phyloP scores from a whole-genome alignment of 2,888 invertebrate genomes.

The Drosophila austrosaltans region DNA sequence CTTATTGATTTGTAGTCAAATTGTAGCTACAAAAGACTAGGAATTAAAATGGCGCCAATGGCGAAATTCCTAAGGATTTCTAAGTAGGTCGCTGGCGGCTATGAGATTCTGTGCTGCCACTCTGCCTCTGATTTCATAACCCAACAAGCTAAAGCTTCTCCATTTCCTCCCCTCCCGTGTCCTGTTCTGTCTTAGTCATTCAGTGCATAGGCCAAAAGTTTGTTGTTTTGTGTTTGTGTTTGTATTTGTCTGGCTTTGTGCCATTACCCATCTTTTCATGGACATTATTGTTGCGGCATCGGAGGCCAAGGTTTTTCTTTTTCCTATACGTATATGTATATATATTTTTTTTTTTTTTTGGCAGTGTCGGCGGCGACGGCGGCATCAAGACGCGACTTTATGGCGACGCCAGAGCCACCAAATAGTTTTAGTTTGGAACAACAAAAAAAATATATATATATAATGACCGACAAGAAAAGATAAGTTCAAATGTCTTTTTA shows the following conservation, averaged over 20 bases:
- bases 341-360: conserved; percentile 15
- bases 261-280: conserved; percentile 57
- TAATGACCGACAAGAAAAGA: conserved; percentile 24
- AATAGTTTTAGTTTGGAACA: conserved; percentile 68
- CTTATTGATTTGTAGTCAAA: conserved; percentile 78
- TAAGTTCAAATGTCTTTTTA: conserved; percentile 41
- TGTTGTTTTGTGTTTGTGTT: conserved; percentile 39
- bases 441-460: conserved; percentile 27
- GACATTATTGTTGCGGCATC: conserved; percentile 50
- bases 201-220: conserved; percentile 28
- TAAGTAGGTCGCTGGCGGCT: conserved; percentile 60
- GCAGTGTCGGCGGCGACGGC: conserved; percentile 41
- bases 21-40: conserved; percentile 52
- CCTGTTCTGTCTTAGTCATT: neutral
- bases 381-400: conserved; percentile 78
- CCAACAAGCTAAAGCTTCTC: conserved; percentile 36
- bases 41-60: conserved; percentile 73
- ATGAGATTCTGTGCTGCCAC: conserved; percentile 15
- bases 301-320: conserved; percentile 71
- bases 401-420: conserved; percentile 66
- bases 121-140: conserved; percentile 57
- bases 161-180: conserved; percentile 35
- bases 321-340: too few species aligned
- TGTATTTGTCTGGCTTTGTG: conserved; percentile 57
- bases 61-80: conserved; percentile 36